Evolutionary conservation across 2,797 vertebrate species (phyloP).

Genomic region (Platalea minor): DNA sequence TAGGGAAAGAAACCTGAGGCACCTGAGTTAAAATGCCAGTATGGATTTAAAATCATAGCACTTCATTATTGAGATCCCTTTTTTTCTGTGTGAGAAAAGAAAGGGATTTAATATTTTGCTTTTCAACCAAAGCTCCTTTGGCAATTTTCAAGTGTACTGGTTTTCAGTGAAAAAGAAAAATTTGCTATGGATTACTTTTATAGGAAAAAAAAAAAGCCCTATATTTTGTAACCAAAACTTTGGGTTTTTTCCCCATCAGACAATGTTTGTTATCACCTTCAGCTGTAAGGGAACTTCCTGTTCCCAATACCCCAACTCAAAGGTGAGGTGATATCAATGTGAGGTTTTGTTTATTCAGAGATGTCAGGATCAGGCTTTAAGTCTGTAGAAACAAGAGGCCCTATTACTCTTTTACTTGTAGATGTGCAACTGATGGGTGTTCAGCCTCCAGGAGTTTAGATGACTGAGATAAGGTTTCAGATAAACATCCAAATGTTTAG

Average conservation of each 20-base stretch:
- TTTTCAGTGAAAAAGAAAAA: neutral
- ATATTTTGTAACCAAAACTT: neutral
- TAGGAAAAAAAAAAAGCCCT: neutral
- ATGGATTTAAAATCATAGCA: neutral
- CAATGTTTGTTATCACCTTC: neutral
- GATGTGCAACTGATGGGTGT: conserved; percentile 35
- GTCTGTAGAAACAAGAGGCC: conserved; percentile 42
- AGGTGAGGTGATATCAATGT: neutral
- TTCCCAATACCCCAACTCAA: neutral
- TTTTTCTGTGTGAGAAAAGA: neutral
- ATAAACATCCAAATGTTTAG: conserved; percentile 66
- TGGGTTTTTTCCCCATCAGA: neutral
- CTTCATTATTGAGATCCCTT: neutral
- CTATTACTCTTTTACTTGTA: conserved; percentile 27
- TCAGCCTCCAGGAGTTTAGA: conserved; percentile 59
- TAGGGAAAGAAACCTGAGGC: neutral
- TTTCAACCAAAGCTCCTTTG: neutral
- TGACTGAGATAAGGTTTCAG: conserved; percentile 61
- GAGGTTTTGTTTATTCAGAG: conserved; percentile 33
- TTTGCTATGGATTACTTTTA: neutral
- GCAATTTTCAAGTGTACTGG: neutral
- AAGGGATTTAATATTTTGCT: neutral
- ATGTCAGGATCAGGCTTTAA: conserved; percentile 31
- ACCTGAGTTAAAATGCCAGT: neutral
- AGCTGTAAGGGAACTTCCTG: neutral